phyloP scores from a whole-genome alignment of 2,888 invertebrate species.

The Erynnis tages region DNA sequence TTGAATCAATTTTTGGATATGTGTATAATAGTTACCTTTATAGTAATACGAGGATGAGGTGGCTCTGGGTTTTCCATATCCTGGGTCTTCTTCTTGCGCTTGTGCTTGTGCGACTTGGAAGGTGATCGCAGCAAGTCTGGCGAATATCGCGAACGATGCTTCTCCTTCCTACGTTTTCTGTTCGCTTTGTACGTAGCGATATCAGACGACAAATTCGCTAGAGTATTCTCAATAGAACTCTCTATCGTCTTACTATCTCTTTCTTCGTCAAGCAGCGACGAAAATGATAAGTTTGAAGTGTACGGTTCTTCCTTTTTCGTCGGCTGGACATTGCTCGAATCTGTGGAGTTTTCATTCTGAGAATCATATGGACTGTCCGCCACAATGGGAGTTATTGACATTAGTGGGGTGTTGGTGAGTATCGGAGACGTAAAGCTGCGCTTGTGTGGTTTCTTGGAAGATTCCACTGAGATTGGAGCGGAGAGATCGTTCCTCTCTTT shows the following conservation, averaged over 20 bases:
- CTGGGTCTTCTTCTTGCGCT: constrained; percentile 89
- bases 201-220: constrained; percentile 73
- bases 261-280: constrained; percentile 70
- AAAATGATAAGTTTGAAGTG: constrained; percentile 71
- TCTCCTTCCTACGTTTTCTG: constrained; percentile 87
- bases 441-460: constrained; percentile 63
- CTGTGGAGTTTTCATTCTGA: constrained; percentile 75
- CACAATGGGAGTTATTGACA: constrained; percentile 78
- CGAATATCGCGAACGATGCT: constrained; percentile 88
- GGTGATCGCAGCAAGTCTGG: constrained; percentile 85
- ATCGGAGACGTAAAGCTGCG: constrained; percentile 77
- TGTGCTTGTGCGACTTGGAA: constrained; percentile 89
- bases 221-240: constrained; percentile 70
- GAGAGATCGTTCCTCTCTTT: no score
- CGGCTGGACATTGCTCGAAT: constrained; percentile 55
- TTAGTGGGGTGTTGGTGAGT: constrained; percentile 74
- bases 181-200: constrained; percentile 82
- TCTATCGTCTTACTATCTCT: constrained; percentile 72
- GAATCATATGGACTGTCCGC: constrained; percentile 77
- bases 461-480: constrained; percentile 47
- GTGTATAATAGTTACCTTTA: constrained; percentile 84
- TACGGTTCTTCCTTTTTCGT: constrained; percentile 52
- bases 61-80: constrained; percentile 80
- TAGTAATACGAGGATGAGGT: constrained; percentile 89
- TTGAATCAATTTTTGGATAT: no score